Evolutionary conservation across 2,113 vertebrate species (phyloP), one percentile per base, ranked within the genome.

Genomic region (Rhizomys pruinosus): DNA sequence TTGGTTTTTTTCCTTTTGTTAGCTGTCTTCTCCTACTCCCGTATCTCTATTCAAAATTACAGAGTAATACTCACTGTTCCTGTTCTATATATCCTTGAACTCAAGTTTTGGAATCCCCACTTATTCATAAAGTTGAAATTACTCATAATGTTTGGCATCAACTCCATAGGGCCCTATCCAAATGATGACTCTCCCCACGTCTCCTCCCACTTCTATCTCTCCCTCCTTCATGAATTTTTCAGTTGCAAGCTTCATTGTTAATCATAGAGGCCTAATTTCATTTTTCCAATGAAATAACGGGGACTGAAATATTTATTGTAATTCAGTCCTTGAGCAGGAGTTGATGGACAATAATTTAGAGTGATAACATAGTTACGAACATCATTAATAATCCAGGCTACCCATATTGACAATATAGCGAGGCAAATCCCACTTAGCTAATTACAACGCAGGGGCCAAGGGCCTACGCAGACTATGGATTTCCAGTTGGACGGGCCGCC

Each of bases 121-220:
- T 89, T 94, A 96, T 92, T 94, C 89, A 95, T 91, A 89, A 92
- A 94, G 94, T 94, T 96, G 91, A 95, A n/a, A 87, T 96, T 94
- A 91, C 82, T 96, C 94, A 96, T 93, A 92, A 87, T 39, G 13
- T n/a, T 95, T 96, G 96, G 96, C 76, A n/a, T 94, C 93, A n/a
- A 97, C 69, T 93, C n/a, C 34, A 47, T 96, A 95, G 74, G 71
- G n/a, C n/a, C n/a, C 86, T 94, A 97, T 96, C 84, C n/a, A n/a
- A n/a, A n/a, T n/a, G n/a, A 89, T 95, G 91, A 96, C 90, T 81
- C 68, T 91, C n/a, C n/a, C n/a, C n/a, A n/a, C n/a, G n/a, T n/a
- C n/a, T n/a, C n/a, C n/a, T n/a, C 91, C 91, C 87, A 95, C 84
- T 95, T 93, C 73, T 95, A n/a, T n/a, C n/a, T n/a, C n/a, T n/a